Conservation (phyloP, 2,888 invertebrate species). For the Julus scanicus region DNA sequence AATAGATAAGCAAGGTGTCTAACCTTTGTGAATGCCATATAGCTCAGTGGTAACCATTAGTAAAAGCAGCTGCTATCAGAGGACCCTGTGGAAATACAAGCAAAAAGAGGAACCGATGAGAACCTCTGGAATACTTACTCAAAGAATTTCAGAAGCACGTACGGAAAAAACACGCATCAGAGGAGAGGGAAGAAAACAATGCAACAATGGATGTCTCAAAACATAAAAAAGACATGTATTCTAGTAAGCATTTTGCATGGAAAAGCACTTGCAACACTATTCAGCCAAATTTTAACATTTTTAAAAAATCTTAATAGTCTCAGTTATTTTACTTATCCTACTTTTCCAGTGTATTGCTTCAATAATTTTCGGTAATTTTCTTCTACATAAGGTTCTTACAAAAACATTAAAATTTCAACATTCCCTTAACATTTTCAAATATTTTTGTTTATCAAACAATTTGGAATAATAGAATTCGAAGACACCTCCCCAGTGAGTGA, state of each 20-base stretch:
- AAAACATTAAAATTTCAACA: too few relatives aligned
- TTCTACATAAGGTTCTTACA: too few relatives aligned
- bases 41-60: conserved; percentile 95
- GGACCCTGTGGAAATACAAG: conserved; percentile 77
- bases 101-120: conserved; percentile 6
- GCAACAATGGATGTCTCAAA: neutral
- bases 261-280: neutral
- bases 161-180: neutral
- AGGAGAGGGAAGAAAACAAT: neutral
- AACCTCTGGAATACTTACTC: neutral
- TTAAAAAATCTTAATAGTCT: too few relatives aligned
- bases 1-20: conserved; percentile 28
- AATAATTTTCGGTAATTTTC: too few relatives aligned
- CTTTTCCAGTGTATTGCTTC: too few relatives aligned
- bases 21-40: conserved; percentile 48
- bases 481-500: too few relatives aligned
- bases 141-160: neutral
- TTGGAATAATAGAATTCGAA: too few relatives aligned
- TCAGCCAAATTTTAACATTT: neutral
- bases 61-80: conserved; percentile 97
- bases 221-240: neutral
- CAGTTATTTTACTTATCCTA: too few relatives aligned
- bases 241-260: neutral
- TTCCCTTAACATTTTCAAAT: too few relatives aligned
- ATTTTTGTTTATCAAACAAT: too few relatives aligned